Evolutionary conservation across 92 coral and sea anemone species (phyloP), one percentile per base, ranked within the genome.

Genomic region (Bergia sp.): DNA sequence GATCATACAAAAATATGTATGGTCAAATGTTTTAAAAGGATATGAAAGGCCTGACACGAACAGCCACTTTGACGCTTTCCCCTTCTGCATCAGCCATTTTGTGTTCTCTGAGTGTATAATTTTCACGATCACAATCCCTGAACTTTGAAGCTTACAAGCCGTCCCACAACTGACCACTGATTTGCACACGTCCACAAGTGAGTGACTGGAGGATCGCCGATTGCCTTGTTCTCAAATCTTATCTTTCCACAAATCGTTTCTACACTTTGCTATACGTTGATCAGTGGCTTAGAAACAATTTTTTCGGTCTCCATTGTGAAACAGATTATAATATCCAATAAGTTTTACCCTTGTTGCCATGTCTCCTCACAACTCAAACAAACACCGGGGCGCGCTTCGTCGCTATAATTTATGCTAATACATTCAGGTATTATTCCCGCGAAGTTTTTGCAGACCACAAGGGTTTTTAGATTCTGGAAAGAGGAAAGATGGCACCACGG

Each of bases 11-110:
- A 39, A 53, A 12, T 9, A 87, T n/a, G 36, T 29, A 36, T 47
- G 13, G 45, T 7, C 12, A 23, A n/a, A 47, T 3, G 7, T 61
- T 73, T 85, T 88, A 38, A 93, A 96, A 96, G 98, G 98, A 96
- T 96, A 96, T 96, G 58, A 96, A 96, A 73, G 98, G 98, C 50
- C 98, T 92, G 64, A 96, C 98, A 66, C 98, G 90, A 10, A 96
- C 98, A 13, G 98, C 98, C 15, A 96, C 98, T 85, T 93, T 96
- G 8, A 96, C 95, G 81, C 95, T 96, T 82, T 96, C 98, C 38
- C n/a, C 82, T 44, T 50, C 66, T 47, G 65, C 64, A 36, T 79
- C 82, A 79, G 95, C 89, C 91, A 90, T 79, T 86, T 77, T 91
- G 78, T 77, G 85, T 36, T 15, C 71, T 61, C 23, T 0, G 18